Evolutionary conservation across 2,888 invertebrate genomes (phyloP).

Genomic region (Mesorhabditis belari): DNA sequence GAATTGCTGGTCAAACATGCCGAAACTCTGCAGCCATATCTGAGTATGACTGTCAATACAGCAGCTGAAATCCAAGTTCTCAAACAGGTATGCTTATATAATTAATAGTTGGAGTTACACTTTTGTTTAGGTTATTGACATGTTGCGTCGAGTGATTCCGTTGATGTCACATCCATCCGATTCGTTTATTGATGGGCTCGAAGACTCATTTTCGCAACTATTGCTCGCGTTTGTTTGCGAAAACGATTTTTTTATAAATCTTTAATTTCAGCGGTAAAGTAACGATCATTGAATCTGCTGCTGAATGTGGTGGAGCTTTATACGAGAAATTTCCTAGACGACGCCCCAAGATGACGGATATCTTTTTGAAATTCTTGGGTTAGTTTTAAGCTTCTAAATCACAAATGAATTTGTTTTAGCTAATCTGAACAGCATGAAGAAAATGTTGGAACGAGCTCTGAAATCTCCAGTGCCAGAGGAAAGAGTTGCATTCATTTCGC

Average conservation of each 20-base stretch:
- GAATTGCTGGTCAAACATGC: constrained; percentile 71
- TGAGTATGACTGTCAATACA: constrained; percentile 53
- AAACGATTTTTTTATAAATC: too few relatives aligned
- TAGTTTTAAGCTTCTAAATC: constrained; percentile 1
- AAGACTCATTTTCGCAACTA: constrained; percentile 6
- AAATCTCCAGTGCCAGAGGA: neutral
- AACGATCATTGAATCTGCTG: constrained; percentile 65
- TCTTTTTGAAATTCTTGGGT: constrained; percentile 9
- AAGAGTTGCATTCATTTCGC: neutral
- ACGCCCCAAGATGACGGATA: constrained; percentile 20
- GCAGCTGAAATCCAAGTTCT: constrained; percentile 28
- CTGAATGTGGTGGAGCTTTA: constrained; percentile 88
- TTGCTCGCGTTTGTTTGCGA: too few relatives aligned
- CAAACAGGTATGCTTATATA: constrained; percentile 13
- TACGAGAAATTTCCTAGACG: constrained; percentile 67
- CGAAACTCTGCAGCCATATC: constrained; percentile 61
- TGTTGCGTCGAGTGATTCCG: constrained; percentile 85
- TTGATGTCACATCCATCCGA: constrained; percentile 97
- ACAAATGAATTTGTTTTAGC: neutral
- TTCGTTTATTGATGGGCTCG: constrained; percentile 76
- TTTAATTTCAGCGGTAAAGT: constrained; percentile 18
- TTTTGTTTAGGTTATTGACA: constrained; percentile 58
- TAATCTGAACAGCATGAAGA: neutral
- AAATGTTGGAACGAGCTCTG: neutral
- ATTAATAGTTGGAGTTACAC: neutral